Base-by-base conservation (phyloP, 2,888 invertebrate genomes). In the Megastigmus dorsalis region DNA sequence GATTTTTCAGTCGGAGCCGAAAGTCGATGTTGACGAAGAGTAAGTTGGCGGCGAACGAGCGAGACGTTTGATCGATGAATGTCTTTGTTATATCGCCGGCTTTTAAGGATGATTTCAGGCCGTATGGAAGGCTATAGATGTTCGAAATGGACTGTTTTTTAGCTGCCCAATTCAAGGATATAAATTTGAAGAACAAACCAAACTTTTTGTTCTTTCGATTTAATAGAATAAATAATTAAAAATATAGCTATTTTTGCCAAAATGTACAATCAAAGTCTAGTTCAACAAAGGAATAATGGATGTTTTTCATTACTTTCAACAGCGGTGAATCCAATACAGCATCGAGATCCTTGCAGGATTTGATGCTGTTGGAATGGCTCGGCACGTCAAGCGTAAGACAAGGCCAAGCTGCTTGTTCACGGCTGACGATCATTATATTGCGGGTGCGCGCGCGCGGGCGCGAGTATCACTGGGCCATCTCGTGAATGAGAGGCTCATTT, bases 51-150 rank as follows among this genome's bases (percentile, higher is more conserved):
- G 20, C 38, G 62, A 55, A 38, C 63, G 63, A 54, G 38, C 2
- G 54, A 26, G 70, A 70, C 62, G 55, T 63, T 70, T 55, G 45
- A 54, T 63, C 54, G 62, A 70, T 70, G 43, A 54, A 52, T 30
- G 59, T 50, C 62, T 70, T 70, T 70, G 63, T 71, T 68, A 50
- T 45, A 23, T 33, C 48, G 28, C 13, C n/a, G 18, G 23, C 48
- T 62, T 48, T 33, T 48, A 62, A 33, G 41, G 41, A 62, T 62
- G n/a, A n/a, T n/a, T n/a, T n/a, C n/a, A n/a, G n/a, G n/a, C n/a
- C n/a, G n/a, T n/a, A n/a, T n/a, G n/a, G n/a, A n/a, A n/a, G n/a
- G n/a, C n/a, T n/a, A n/a, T n/a, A n/a, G n/a, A n/a, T n/a, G n/a
- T n/a, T n/a, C n/a, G n/a, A n/a, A n/a, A n/a, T n/a, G n/a, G n/a